Base-by-base conservation (phyloP, 2,113 vertebrate genomes). In the Solea solea region DNA sequence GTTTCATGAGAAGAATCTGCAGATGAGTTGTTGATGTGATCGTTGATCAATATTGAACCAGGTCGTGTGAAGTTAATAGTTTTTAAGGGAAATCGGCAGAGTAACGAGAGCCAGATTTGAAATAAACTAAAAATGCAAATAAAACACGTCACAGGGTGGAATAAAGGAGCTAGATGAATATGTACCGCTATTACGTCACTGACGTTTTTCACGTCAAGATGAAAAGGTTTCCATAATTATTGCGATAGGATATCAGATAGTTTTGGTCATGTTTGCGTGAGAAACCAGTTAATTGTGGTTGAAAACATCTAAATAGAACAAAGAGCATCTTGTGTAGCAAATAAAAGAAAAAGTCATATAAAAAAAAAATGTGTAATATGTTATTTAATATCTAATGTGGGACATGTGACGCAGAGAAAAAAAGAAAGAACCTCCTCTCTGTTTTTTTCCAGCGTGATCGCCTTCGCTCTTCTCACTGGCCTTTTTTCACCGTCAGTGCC, bases 401-500 rank as follows among this genome's bases (percentile, higher is more conserved):
- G 54, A 71, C 16, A 13, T 5, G 60, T 57, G 66, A 49, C 51
- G 1, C 49, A 46, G 54, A 66, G 56, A 57, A 74, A 54, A 51
- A 21, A 1, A 21, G 21, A 21, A 74, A 56, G 21, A 77, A 8
- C 13, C 42, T 64, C 41, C 63, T 54, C 27, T 14, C 15, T 41
- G 56, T 52, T 63, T 80, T 81, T 85, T 78, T 69, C 64, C 68
- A 46, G 45, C 58, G 21, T 0, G 5, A 16, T 27, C 4, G 60
- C 44, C 16, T 44, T 44, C 14, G 28, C 60, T 56, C 62, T 73
- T 57, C 42, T 70, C 78, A 76, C 64, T 8, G 45, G 12, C 7
- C 1, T 42, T 58, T 41, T 42, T 42, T 42, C 5, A 50, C 15
- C 3, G 16, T 57, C 12, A 3, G 16, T 53, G 15, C 21, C 40